A percentile compares a stretch with the other conserved stretches of the same genome.
Conservation (phyloP, 2,113 vertebrate species). For the Peromyscus polionotus region DNA sequence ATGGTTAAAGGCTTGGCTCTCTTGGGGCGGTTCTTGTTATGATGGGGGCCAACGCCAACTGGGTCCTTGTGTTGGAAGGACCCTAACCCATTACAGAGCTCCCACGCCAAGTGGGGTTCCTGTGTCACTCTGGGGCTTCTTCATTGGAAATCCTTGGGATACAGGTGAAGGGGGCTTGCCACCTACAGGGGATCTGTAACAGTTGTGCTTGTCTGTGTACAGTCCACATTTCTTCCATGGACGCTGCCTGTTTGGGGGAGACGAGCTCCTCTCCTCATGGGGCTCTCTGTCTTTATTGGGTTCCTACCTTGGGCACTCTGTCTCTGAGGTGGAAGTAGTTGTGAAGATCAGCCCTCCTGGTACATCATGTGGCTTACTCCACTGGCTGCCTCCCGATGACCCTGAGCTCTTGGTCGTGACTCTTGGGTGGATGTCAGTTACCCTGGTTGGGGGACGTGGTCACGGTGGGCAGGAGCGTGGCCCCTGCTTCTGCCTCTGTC, state of each 20-base stretch:
- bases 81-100: neutral
- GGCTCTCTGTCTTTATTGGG: neutral
- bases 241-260: neutral
- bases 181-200: neutral
- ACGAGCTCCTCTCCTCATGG: neutral
- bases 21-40: neutral
- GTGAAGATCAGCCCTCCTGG: neutral
- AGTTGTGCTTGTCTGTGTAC: neutral
- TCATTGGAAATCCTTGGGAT: neutral
- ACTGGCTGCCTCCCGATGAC: neutral
- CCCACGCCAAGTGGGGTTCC: neutral
- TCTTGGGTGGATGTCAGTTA: neutral
- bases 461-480: neutral
- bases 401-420: slow-evolving; percentile 46
- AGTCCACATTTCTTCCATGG: neutral
- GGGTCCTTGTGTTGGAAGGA: neutral
- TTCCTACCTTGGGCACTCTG: neutral
- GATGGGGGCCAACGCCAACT: neutral
- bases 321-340: neutral
- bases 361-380: neutral
- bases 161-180: neutral
- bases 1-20: neutral
- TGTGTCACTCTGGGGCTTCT: neutral
- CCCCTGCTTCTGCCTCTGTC: slow-evolving; percentile 11
- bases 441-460: neutral